Evolutionary conservation across 2,113 vertebrate genomes (phyloP).

Genomic region (Brachionichthys hirsutus): DNA sequence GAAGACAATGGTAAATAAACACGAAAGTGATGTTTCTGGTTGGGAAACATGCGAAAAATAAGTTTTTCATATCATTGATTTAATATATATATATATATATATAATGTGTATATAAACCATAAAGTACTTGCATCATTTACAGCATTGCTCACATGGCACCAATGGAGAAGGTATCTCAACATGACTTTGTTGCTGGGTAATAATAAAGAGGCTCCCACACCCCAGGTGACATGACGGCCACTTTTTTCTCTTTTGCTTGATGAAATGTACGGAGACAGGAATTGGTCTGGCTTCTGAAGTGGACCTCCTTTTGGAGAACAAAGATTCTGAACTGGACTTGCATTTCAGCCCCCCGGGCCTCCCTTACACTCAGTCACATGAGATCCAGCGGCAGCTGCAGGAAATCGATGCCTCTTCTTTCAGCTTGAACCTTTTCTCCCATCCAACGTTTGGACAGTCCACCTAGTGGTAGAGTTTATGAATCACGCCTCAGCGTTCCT

Average conservation of each 20-base stretch:
- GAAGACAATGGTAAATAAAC: no score
- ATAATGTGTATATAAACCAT: no score
- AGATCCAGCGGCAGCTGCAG: slow-evolving; percentile 49
- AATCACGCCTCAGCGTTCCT: neutral
- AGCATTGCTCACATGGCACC: no score
- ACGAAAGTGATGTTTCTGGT: no score
- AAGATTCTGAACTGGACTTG: neutral
- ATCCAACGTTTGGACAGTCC: slow-evolving; percentile 20
- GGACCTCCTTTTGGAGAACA: neutral
- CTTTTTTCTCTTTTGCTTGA: neutral
- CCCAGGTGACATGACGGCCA: no score
- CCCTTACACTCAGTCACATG: slow-evolving; percentile 24
- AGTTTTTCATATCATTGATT: no score
- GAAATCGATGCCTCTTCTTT: slow-evolving; percentile 15
- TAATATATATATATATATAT: no score
- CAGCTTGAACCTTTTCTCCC: neutral
- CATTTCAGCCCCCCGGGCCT: slow-evolving; percentile 22
- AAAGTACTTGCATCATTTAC: no score
- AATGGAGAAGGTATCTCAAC: no score
- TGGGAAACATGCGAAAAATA: neutral
- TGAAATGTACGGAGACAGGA: neutral
- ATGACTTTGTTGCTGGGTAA: neutral
- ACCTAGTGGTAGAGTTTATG: slow-evolving; percentile 20
- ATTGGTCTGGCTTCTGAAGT: neutral
- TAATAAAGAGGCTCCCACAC: neutral